phyloP scores from a whole-genome alignment of 2,888 invertebrate genomes.

The Cryptophagus acutangulus region DNA sequence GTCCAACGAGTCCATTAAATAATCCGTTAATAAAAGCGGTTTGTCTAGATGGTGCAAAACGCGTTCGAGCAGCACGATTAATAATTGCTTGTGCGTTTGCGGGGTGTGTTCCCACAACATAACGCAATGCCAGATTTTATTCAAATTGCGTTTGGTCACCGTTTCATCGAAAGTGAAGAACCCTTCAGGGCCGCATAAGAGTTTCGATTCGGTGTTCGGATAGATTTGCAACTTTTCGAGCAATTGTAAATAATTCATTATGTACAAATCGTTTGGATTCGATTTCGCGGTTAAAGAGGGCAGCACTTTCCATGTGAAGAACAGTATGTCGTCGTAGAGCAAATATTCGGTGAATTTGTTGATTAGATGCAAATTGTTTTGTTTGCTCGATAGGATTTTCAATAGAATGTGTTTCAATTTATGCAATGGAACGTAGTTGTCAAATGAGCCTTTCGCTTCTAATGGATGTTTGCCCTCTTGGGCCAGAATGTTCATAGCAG shows the following conservation, averaged over 20 bases:
- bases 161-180: constrained; percentile 58
- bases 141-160: constrained; percentile 55
- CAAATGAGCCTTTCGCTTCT: constrained; percentile 49
- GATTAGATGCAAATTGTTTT: constrained; percentile 58
- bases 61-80: constrained; percentile 76
- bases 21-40: constrained; percentile 83
- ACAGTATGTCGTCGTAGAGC: constrained; percentile 70
- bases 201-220: constrained; percentile 34
- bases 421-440: constrained; percentile 60
- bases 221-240: constrained; percentile 42
- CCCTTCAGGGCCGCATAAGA: constrained; percentile 34
- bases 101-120: constrained; percentile 67
- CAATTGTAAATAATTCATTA: constrained; percentile 42
- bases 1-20: constrained; percentile 84
- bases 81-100: constrained; percentile 69
- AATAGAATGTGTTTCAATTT: constrained; percentile 64
- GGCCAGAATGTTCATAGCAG: constrained; percentile 67
- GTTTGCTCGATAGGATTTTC: constrained; percentile 59
- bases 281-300: constrained; percentile 55
- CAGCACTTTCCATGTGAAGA: constrained; percentile 62
- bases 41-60: constrained; percentile 74
- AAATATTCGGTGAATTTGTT: constrained; percentile 70
- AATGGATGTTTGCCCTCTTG: constrained; percentile 67
- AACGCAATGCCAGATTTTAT: constrained; percentile 72
- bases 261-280: constrained; percentile 47